These are phyloP conservation scores for Plemyria rubiginata DNA, from an alignment of 2,888 invertebrate genomes.

Conservation along the genomic window DNA sequence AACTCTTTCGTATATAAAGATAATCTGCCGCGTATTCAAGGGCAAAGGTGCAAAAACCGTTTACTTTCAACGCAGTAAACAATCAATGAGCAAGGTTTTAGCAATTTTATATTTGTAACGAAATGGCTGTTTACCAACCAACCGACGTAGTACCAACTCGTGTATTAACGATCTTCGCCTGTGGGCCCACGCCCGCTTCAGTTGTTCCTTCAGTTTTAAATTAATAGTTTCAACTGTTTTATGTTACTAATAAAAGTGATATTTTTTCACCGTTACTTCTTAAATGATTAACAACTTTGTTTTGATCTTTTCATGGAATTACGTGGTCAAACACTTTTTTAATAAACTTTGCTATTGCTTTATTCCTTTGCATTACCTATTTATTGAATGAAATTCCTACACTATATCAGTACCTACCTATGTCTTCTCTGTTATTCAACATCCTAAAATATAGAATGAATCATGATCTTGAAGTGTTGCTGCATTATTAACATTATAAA, in stretches of 20 bases:
- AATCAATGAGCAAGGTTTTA: neutral
- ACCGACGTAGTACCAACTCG: neutral
- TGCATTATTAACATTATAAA: neutral
- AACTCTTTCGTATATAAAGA: neutral
- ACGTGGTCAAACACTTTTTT: too few relatives aligned
- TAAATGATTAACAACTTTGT: conserved; percentile 25
- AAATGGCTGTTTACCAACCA: neutral
- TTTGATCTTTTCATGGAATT: conserved; percentile 5
- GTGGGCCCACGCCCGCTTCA: conserved; percentile 44
- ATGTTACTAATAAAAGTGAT: conserved; percentile 44
- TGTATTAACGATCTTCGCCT: conserved; percentile 47
- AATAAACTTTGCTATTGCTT: neutral
- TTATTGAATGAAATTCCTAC: conserved; percentile 13
- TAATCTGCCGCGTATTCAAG: conserved; percentile 12
- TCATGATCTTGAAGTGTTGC: neutral
- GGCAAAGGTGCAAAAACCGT: conserved; percentile 12
- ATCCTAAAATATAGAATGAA: neutral
- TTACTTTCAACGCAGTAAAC: neutral
- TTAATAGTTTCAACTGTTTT: conserved; percentile 49
- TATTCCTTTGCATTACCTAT: neutral
- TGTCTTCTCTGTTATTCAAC: neutral
- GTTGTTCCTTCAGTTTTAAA: conserved; percentile 47
- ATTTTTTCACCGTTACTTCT: conserved; percentile 34
- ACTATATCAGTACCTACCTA: neutral
- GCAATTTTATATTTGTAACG: neutral